Conservation (phyloP, 2,113 vertebrate genomes). For the Nerophis lumbriciformis region DNA sequence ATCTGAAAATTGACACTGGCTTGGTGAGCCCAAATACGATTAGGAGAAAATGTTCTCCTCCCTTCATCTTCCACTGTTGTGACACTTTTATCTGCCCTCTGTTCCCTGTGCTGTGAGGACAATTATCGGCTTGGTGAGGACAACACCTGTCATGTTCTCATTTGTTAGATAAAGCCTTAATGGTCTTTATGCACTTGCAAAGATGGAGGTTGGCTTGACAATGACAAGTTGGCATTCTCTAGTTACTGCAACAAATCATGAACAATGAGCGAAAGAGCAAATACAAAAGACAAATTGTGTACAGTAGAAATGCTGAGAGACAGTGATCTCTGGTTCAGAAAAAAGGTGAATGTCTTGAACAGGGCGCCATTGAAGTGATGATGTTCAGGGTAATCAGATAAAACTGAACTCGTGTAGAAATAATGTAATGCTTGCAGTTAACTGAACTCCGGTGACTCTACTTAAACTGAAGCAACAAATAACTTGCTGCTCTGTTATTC, state of each 20-base stretch:
- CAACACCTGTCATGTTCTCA: slow-evolving; percentile 40
- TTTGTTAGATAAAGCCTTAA: slow-evolving; percentile 37
- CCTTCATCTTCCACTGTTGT: slow-evolving; percentile 1
- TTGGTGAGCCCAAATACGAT: too few relatives aligned
- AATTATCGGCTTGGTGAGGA: slow-evolving; percentile 33
- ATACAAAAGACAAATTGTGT: not conserved
- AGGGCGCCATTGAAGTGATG: too few relatives aligned
- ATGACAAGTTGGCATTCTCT: slow-evolving; percentile 1
- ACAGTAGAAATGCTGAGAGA: too few relatives aligned
- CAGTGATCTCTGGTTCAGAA: too few relatives aligned
- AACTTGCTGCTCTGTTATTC: slow-evolving; percentile 20
- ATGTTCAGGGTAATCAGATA: not conserved
- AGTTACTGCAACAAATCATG: not conserved
- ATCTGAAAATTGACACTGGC: too few relatives aligned
- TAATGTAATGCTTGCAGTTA: not conserved
- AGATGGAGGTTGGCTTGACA: slow-evolving; percentile 1
- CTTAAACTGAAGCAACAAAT: slow-evolving; percentile 13
- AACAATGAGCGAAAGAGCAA: not conserved
- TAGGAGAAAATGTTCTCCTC: too few relatives aligned
- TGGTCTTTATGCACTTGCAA: slow-evolving; percentile 27
- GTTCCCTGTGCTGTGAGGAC: slow-evolving; percentile 15
- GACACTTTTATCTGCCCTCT: slow-evolving; percentile 46
- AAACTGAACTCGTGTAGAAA: not conserved
- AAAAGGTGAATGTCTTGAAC: too few relatives aligned
- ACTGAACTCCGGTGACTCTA: not conserved